Base-by-base conservation (phyloP, 2,888 invertebrate genomes). In the Muscina levida region DNA sequence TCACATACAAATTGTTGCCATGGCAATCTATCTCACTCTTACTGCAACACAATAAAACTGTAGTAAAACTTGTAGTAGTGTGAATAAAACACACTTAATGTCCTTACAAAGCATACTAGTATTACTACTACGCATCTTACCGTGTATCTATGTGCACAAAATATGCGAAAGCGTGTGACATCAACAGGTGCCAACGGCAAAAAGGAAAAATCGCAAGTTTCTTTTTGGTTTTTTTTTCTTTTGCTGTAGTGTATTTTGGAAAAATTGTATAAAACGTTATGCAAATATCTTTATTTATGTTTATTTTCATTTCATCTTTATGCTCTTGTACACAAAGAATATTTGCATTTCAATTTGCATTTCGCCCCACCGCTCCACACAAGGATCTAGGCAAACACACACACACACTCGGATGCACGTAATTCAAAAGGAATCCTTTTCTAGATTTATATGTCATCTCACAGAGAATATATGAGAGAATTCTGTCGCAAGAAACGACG, bases 261-360 rank as follows among this genome's bases (percentile, higher is more conserved):
- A 11, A 53, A 51, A 53, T 53, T 53, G 4, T 53, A 53, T 53
- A 53, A 53, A 53, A 53, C 24, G 53, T 22, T 24, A 53, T 53
- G 53, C 53, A 53, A 53, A 53, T 53, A 22, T 53, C 24, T 53
- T 53, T 53, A 53, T 24, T 53, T 48, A 17, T 48, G 48, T 48
- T 48, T 48, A 48, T 53, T 53, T 53, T 53, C 24, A 24, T 13
- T 53, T 53, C 11, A 53, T 53, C 48, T 24, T 53, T 24, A 13
- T 22, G 53, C 24, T 24, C 24, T 11, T 53, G 53, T 24, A 24
- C 24, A 53, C 53, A 53, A 53, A 53, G 53, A 11, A 53, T 17
- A 53, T 53, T 53, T 53, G 53, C 53, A 53, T 53, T 53, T 53
- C 22, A 53, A 53, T 53, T 19, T 53, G 31, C 31, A 31, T 31